phyloP scores from a whole-genome alignment of 2,797 vertebrate genomes.

The Hyperoplus immaculatus region DNA sequence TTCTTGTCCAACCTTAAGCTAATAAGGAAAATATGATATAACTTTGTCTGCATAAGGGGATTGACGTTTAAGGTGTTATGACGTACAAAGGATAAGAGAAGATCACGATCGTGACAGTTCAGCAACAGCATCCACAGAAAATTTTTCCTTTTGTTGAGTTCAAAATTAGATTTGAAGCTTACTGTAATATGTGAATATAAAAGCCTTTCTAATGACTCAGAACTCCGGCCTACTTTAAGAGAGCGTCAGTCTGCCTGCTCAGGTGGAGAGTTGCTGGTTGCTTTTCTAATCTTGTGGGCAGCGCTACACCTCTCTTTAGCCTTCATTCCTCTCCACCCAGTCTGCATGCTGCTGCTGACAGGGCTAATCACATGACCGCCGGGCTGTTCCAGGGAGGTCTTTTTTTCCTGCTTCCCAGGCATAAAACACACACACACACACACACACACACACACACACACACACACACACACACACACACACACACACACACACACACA shows the following conservation, averaged over 20 bases:
- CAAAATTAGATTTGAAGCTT: background rate
- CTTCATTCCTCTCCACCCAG: conserved; percentile 21
- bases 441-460: too few species aligned
- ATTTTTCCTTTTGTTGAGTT: background rate
- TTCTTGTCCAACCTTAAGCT: background rate
- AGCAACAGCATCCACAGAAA: too few species aligned
- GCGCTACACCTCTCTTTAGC: conserved; percentile 13
- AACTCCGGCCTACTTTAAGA: background rate
- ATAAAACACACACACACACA: conserved; percentile 25
- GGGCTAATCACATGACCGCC: conserved; percentile 55
- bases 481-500: too few species aligned
- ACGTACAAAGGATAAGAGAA: too few species aligned
- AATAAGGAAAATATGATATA: background rate
- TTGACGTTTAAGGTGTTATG: too few species aligned
- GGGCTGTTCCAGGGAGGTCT: conserved; percentile 55
- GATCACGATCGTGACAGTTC: too few species aligned
- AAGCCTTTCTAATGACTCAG: background rate
- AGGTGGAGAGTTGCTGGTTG: conserved; percentile 16
- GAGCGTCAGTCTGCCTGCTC: background rate
- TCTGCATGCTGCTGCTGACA: conserved; percentile 61
- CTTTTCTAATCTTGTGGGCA: conserved; percentile 38
- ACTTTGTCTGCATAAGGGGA: background rate
- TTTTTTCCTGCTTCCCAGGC: conserved; percentile 49
- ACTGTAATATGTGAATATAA: background rate
- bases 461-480: too few species aligned